Evolutionary conservation across 2,888 invertebrate genomes (phyloP), one percentile per base, ranked within the genome.

Genomic region (Fissipunctia ypsillon): DNA sequence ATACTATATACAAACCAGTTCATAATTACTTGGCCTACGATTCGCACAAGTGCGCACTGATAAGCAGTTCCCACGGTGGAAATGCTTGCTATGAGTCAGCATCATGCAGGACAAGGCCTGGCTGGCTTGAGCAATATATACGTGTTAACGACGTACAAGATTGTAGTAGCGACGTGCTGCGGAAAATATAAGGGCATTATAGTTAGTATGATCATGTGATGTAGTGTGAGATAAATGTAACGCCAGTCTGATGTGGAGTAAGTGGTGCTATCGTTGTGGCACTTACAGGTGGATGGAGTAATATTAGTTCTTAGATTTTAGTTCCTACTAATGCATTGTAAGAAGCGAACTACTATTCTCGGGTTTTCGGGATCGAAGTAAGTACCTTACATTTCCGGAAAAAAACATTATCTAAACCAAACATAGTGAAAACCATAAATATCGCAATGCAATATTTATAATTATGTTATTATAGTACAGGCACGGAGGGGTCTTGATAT

Each of bases 71-170:
- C 92, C 95, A 95, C 88, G 94, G 88, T 92, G 90, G 86, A 87
- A 88, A 87, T 82, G 85, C 85, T 73, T 16, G 89, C 82, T 81
- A 84, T 94, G 95, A 93, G 87, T 95, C 95, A 89, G 88, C 89
- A 88, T 81, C 87, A 70, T 85, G 86, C 90, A 89, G 91, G 88
- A 91, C 94, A 94, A 94, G 94, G 95, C 89, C 85, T 84, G 76
- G 81, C 84, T 43, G 81, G 84, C 85, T 93, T 93, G 89, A 86
- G 90, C 87, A 91, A 92, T 82, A 75, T 75, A 83, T 93, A 95
- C 95, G 95, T 95, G 95, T 89, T 94, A 95, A 95, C 93, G 91
- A 91, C 84, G 87, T 76, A 81, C 87, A 90, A 91, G 85, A n/a
- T n/a, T 89, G 88, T 84, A 75, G 79, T 56, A 78, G 69, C 76